Evolutionary conservation across 1,140 invertebrate genomes (phyloP), one percentile per base, ranked within the genome.

Genomic region (Aphaenogaster ashmeadi): DNA sequence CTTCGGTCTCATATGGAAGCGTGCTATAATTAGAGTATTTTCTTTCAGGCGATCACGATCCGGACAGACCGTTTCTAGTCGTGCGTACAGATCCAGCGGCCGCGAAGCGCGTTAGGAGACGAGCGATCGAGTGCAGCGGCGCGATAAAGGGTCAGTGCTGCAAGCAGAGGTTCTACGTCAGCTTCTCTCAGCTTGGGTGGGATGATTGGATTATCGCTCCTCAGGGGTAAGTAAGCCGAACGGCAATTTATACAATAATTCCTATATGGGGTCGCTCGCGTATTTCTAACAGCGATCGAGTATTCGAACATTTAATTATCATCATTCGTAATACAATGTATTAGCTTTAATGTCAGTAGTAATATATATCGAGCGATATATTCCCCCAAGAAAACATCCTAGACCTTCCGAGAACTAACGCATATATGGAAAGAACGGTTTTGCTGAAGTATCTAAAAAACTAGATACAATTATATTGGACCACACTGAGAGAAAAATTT

Each of bases 181-280:
- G 97, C 94, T 99, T 99, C 95, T 97, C 97, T 88, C 97, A 98
- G 79, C 96, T 99, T 18, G 98, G 98, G 79, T 99, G 98, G 98
- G 98, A 99, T 94, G 98, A 99, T 96, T 99, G 98, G 98, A 98
- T 99, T 92, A 98, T 99, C 87, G 98, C 98, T 54, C 98, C 98
- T 6, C 96, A 97, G 92, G 97, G 97, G 94, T 95, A 80, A 94
- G 91, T 52, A 56, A 75, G 4, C 18, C 44, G 13, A n/a, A 18
- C 52, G 15, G 18, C 15, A 52, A 58, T 27, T 27, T 27, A 44
- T 38, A 64, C 18, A 44, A 69, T 67, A 44, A 67, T 41, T 44
- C n/a, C n/a, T 44, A 6, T 6, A 18, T n/a, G 36, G 3, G 36
- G 3, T 54, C 15, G 18, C 47, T 36, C 8, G 27, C 13, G 3